These are phyloP conservation scores for Solenodon paradoxus DNA, from an alignment of 2,113 vertebrate species.

Conservation along the genomic window DNA sequence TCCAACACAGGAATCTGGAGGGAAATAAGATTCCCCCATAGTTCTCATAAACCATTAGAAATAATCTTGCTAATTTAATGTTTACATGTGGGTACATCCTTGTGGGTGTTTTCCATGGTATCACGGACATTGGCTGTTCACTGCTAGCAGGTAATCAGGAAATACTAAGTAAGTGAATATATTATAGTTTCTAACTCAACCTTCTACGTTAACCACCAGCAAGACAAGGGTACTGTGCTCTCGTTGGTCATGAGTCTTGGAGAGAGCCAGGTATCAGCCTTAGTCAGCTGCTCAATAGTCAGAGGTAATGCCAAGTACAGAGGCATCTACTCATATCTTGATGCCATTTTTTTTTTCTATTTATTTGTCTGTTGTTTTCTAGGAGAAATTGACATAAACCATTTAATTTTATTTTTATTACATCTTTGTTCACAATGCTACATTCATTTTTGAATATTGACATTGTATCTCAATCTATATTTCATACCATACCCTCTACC, in stretches of 20 bases:
- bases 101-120: neutral
- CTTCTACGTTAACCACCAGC: neutral
- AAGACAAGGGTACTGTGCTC: neutral
- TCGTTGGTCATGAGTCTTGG: neutral
- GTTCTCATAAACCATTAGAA: neutral
- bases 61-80: neutral
- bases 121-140: neutral
- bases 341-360: too few relatives aligned
- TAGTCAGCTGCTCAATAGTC: neutral
- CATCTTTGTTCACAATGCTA: too few relatives aligned
- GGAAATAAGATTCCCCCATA: neutral
- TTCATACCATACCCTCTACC: too few relatives aligned
- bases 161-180: neutral
- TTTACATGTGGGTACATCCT: neutral
- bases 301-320: neutral
- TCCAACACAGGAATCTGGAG: neutral
- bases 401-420: too few relatives aligned
- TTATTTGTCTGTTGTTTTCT: too few relatives aligned
- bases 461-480: too few relatives aligned
- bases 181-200: neutral
- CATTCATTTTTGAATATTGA: too few relatives aligned
- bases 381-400: too few relatives aligned
- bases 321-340: neutral
- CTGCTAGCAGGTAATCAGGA: neutral
- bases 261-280: neutral